phyloP scores from a whole-genome alignment of 2,797 vertebrate genomes.

The Botia almorhae region DNA sequence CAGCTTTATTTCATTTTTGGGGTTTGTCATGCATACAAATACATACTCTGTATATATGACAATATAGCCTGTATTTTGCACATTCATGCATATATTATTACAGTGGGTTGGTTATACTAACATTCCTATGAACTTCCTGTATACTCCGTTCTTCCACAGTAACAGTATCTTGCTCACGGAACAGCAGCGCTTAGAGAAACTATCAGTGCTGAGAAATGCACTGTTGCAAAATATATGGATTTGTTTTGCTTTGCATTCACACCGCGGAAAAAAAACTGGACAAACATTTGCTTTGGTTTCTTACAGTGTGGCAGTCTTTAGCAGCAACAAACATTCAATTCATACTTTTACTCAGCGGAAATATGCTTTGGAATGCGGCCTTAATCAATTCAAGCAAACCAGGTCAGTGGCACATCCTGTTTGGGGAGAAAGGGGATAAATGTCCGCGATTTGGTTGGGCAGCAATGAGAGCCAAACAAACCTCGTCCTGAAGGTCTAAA shows the following conservation, averaged over 20 bases:
- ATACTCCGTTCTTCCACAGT: constrained; percentile 1
- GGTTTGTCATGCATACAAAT: constrained; percentile 29
- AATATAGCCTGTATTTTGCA: background rate
- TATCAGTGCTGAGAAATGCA: constrained; percentile 29
- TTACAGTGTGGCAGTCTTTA: constrained; percentile 64
- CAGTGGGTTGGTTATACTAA: constrained; percentile 20
- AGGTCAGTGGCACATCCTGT: constrained; percentile 66
- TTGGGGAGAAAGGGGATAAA: constrained; percentile 63
- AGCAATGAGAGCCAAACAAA: constrained; percentile 53
- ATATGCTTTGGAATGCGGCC: constrained; percentile 72
- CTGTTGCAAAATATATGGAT: constrained; percentile 29
- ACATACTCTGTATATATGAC: background rate
- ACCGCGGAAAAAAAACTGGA: constrained; percentile 68
- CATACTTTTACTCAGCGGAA: constrained; percentile 71
- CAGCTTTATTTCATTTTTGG: constrained; percentile 53
- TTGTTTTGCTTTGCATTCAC: constrained; percentile 63
- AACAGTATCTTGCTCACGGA: constrained; percentile 17
- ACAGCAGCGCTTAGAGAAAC: constrained; percentile 20
- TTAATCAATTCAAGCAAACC: constrained; percentile 74
- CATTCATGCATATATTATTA: constrained; percentile 31
- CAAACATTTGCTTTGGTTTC: constrained; percentile 72
- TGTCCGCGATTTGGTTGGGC: constrained; percentile 55
- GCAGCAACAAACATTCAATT: constrained; percentile 78
- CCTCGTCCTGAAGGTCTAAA: constrained; percentile 42
- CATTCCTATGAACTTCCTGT: constrained; percentile 28